Percentiles rank a stretch among this genome's conserved stretches.
phyloP scores from a whole-genome alignment of 1,140 invertebrate genomes.

The Uloborus diversus region DNA sequence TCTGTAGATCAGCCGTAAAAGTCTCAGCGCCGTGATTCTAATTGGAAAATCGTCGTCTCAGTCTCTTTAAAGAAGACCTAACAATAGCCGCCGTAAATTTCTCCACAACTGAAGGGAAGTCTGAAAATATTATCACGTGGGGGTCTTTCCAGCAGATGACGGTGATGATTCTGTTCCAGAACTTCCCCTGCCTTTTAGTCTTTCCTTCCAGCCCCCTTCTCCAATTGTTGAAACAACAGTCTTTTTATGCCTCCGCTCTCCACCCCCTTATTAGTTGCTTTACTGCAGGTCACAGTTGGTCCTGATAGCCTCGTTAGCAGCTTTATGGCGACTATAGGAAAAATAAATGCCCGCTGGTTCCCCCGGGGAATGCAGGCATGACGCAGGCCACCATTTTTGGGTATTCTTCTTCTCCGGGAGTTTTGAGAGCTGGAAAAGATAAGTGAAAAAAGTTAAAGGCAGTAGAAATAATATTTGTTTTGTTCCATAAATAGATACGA shows the following conservation, averaged over 20 bases:
- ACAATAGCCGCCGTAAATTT: slow-evolving; percentile 43
- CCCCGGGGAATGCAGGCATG: neutral
- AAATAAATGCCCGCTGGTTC: slow-evolving; percentile 33
- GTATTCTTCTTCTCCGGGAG: too few species aligned
- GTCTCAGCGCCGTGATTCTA: neutral
- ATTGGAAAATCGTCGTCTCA: slow-evolving; percentile 16
- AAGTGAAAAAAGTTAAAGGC: too few species aligned
- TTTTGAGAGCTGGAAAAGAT: too few species aligned
- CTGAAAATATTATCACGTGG: slow-evolving; percentile 39
- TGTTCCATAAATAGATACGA: too few species aligned
- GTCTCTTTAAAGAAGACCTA: neutral
- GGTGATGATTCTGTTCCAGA: slow-evolving; percentile 49
- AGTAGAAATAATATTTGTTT: too few species aligned
- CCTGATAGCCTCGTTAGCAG: slow-evolving; percentile 53
- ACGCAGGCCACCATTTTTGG: slow-evolving; percentile 19
- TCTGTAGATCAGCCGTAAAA: slow-evolving; percentile 25
- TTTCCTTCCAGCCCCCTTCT: neutral
- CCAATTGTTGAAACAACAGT: slow-evolving; percentile 51
- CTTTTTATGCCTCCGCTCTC: slow-evolving; percentile 47
- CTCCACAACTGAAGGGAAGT: neutral
- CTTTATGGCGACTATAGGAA: slow-evolving; percentile 53
- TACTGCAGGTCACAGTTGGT: slow-evolving; percentile 50
- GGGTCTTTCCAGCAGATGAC: slow-evolving; percentile 31
- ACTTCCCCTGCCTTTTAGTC: slow-evolving; percentile 10
- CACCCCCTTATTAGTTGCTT: slow-evolving; percentile 52